Base-by-base conservation (phyloP, 1,140 invertebrate species). In the Oryctes rhinoceros region DNA sequence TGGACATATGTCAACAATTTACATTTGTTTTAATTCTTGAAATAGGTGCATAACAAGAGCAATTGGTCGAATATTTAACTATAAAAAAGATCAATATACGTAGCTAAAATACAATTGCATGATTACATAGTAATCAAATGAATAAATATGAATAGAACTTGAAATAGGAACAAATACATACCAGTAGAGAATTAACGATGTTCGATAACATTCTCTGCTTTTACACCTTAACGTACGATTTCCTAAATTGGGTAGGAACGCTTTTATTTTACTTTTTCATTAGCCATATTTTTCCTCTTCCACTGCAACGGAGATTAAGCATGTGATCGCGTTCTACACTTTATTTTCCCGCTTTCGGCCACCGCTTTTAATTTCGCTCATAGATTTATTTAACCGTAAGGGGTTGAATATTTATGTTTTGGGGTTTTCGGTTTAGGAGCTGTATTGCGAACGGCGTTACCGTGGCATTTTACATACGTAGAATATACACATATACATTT, bases 331-430 rank as follows among this genome's bases (percentile, higher is more conserved):
- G 35, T 6, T 62, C 53, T 20, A 62, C 15, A 62, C 53, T 62
- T 62, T 71, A 71, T 71, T 71, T 24, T 71, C 65, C 35, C 65
- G 30, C 24, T 35, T 71, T 24, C 65, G 20, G 10, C 65, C 65
- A 71, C 65, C 65, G 65, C 24, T 13, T 71, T 71, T 71, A 35
- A 71, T 71, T 71, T 71, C 24, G 65, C 24, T 35, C 65, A 71
- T 71, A 24, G 65, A 71, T 71, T 71, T 71, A 71, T 71, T 71
- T 71, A 71, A 24, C 24, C 65, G 35, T 71, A 71, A 71, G 65
- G 65, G 65, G 20, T 71, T 71, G 65, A 71, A 71, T 71, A 71
- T 71, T 71, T 71, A 71, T 71, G 65, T 24, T 71, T 71, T 71
- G 65, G 18, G 65, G 65, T 71, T 71, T 24, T 24, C 1, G 65